These are phyloP conservation scores for Dicerorhinus sumatrensis DNA, from an alignment of 2,113 vertebrate species.

Conservation along the genomic window DNA sequence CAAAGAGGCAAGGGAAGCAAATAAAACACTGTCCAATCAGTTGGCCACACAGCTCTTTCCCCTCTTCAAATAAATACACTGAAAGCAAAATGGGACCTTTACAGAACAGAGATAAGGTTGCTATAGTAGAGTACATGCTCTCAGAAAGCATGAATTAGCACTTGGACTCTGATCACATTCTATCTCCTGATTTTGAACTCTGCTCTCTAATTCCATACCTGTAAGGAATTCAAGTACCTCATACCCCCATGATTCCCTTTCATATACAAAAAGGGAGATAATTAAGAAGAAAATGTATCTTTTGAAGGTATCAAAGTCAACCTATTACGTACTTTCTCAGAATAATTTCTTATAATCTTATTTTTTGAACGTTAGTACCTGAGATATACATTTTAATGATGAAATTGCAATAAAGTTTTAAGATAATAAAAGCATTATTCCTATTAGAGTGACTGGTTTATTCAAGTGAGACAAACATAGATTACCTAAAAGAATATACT, in stretches of 20 bases:
- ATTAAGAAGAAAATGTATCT: background rate
- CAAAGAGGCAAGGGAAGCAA: slow-evolving; percentile 57
- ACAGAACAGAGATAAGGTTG: background rate
- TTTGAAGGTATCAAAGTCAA: background rate
- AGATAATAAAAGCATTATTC: slow-evolving; percentile 21
- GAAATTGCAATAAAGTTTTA: slow-evolving; percentile 3
- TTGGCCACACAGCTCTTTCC: background rate
- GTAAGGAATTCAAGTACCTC: background rate
- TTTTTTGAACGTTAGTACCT: slow-evolving; percentile 6
- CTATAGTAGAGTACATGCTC: background rate
- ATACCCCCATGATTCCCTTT: background rate
- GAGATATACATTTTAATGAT: background rate
- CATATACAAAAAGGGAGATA: background rate
- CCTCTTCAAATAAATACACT: slow-evolving; percentile 36
- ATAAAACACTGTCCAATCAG: slow-evolving; percentile 37
- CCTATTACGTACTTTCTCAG: background rate
- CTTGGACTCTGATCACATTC: background rate
- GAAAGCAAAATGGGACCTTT: background rate
- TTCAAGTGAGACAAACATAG: background rate
- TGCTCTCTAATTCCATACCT: background rate
- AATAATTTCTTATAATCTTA: background rate
- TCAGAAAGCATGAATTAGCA: background rate
- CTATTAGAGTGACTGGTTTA: background rate
- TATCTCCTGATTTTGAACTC: background rate
- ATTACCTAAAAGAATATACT: background rate